Conservation (phyloP, 1,140 invertebrate species). For the Tetragonula clypearis region DNA sequence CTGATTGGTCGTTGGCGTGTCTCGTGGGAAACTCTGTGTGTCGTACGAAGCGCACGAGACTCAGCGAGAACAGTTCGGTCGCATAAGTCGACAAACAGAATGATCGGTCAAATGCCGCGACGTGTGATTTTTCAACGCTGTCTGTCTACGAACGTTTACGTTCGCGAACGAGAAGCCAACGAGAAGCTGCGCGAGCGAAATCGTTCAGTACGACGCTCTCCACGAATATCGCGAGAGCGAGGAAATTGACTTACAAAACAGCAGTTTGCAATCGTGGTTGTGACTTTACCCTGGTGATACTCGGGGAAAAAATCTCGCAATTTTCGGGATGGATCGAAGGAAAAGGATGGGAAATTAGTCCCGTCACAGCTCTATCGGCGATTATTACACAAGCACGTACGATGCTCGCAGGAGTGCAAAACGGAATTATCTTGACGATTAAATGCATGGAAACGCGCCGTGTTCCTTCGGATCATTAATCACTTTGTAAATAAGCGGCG, state of each 20-base stretch:
- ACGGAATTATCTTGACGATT: conserved; percentile 30
- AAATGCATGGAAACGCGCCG: conserved; percentile 29
- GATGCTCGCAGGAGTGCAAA: neutral
- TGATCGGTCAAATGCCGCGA: too few species aligned
- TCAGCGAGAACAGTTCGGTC: too few species aligned
- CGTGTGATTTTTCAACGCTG: too few species aligned
- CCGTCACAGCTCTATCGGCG: neutral
- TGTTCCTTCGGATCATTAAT: conserved; percentile 36
- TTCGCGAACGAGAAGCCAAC: neutral
- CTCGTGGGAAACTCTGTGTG: too few species aligned
- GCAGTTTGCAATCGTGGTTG: neutral
- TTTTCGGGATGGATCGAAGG: neutral
- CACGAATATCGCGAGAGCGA: neutral
- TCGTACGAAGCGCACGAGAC: too few species aligned
- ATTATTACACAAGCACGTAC: conserved; percentile 17
- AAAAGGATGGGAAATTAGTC: conserved; percentile 15
- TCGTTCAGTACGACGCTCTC: too few species aligned
- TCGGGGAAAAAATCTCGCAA: neutral
- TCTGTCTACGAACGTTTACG: neutral
- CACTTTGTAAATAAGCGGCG: conserved; percentile 46
- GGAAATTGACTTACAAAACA: too few species aligned
- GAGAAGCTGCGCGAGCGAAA: neutral
- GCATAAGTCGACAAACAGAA: too few species aligned
- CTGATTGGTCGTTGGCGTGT: too few species aligned
- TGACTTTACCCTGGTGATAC: neutral